Evolutionary conservation across 2,113 vertebrate genomes (phyloP), one percentile per base, ranked within the genome.

Genomic region (Melanerpes formicivorus): DNA sequence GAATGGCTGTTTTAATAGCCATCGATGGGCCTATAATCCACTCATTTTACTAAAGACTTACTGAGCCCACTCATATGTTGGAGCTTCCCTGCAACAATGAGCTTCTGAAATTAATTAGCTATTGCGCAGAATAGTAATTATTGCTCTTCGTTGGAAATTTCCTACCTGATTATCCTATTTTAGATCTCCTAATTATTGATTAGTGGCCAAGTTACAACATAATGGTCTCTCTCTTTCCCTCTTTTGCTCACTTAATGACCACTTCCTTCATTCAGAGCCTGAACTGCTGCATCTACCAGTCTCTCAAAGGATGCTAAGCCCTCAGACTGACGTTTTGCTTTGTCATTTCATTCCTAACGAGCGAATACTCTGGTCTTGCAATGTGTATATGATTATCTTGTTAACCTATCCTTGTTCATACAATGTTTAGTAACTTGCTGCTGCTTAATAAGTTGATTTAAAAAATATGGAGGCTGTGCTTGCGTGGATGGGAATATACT

Each of bases 61-160:
- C 1, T 77, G 80, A 86, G 78, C 69, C 76, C 88, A 88, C 80
- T 94, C 76, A 80, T 69, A 50, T 46, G 58, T 48, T 76, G 64
- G 83, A 91, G 70, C 69, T 91, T 86, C 48, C 48, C 25, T 59
- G 69, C 72, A 87, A 92, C 55, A 90, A 72, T 54, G 52, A 77
- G 58, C 71, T 95, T 88, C 80, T 78, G 85, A 84, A 95, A 84
- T 95, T 93, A 95, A 94, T 93, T 91, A 90, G 76, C 6, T 85
- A 58, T 64, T 86, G n/a, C 65, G 75, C 78, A 76, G 90, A 91
- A 56, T 77, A 54, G 29, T 94, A 95, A 95, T 96, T 88, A 94
- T 85, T 95, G 72, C 87, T 93, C 76, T 94, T 91, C 11, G 29
- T 88, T 94, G 93, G 44, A 88, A 91, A 84, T 72, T 55, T 69